Evolutionary conservation across 2,888 invertebrate genomes (phyloP), one percentile per base, ranked within the genome.

Genomic region (Bugula neritina): DNA sequence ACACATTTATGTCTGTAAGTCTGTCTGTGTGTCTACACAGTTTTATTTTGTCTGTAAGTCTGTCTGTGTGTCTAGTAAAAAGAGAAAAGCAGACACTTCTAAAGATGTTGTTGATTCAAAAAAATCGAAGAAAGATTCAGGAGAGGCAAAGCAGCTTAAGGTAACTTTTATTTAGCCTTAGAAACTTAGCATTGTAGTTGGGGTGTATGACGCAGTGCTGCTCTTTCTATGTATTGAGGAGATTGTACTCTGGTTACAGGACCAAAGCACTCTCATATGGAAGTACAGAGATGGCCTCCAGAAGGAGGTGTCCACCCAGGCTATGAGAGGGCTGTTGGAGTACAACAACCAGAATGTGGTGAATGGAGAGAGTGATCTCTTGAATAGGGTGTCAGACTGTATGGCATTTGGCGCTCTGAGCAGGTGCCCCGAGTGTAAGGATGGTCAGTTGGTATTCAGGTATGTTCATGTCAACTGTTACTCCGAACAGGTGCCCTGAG

Each of bases 401-500:
- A 90, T 98, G 89, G 88, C 90, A 0, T 99, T 98, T 86, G 99
- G 98, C 35, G 89, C 90, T 1, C 86, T 94, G 1, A 84, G 88
- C 73, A 88, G 88, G 0, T 99, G 98, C 79, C 83, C 88, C 0
- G 90, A 90, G 77, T 99, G 98, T 81, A 88, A 88, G 71, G 83
- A 86, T 0, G 92, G 92, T 0, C 91, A 93, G 79, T 87, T 86
- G 54, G 79, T 78, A 31, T 87, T 83, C 78, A 81, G 80, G 84
- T 85, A 77, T 76, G 78, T 63, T 5, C 43, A 43, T 43, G n/a
- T n/a, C n/a, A n/a, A n/a, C n/a, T 86, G 99, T 98, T 43, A 89
- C 89, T 1, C 86, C 94, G 1, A 84, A 88, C 73, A 88, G 88
- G 0, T 99, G 98, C 79, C 83, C 88, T 0, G 90, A 90, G 77